Conservation (phyloP, 1,140 invertebrate genomes). For the Drosophila carrolli region DNA sequence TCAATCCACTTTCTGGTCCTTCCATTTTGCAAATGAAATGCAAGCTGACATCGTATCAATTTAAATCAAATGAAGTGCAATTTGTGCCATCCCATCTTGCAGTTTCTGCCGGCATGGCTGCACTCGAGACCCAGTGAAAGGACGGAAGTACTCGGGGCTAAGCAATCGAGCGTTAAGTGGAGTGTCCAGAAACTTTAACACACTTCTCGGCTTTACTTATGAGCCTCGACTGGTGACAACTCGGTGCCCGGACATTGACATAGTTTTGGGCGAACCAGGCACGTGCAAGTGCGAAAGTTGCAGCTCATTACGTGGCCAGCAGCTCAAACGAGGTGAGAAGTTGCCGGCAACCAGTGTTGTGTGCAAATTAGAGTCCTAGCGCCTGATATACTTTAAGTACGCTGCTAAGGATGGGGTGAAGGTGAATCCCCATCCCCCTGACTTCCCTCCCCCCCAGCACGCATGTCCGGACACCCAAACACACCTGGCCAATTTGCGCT, state of each 20-base stretch:
- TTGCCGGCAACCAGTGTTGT: slow-evolving; percentile 37
- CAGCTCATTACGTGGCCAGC: slow-evolving; percentile 77
- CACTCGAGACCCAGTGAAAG: slow-evolving; percentile 37
- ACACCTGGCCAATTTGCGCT: slow-evolving; percentile 51
- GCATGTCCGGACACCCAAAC: slow-evolving; percentile 5
- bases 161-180: slow-evolving; percentile 69
- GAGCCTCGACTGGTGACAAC: slow-evolving; percentile 3
- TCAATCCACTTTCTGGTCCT: slow-evolving; percentile 27
- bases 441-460: slow-evolving; percentile 2
- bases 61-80: slow-evolving; percentile 82
- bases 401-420: slow-evolving; percentile 7
- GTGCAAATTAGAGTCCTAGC: slow-evolving; percentile 71
- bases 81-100: slow-evolving; percentile 37
- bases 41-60: slow-evolving; percentile 75
- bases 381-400: slow-evolving; percentile 42
- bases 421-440: background rate
- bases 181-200: slow-evolving; percentile 68
- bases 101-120: slow-evolving; percentile 4
- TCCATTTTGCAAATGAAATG: slow-evolving; percentile 77
- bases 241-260: slow-evolving; percentile 52
- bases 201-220: slow-evolving; percentile 39
- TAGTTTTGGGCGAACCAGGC: slow-evolving; percentile 52
- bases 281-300: slow-evolving; percentile 76
- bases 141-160: slow-evolving; percentile 33
- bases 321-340: slow-evolving; percentile 70